Base-by-base conservation (phyloP, 53 echinoderm and acorn worm genomes). In the Henricia sp. region DNA sequence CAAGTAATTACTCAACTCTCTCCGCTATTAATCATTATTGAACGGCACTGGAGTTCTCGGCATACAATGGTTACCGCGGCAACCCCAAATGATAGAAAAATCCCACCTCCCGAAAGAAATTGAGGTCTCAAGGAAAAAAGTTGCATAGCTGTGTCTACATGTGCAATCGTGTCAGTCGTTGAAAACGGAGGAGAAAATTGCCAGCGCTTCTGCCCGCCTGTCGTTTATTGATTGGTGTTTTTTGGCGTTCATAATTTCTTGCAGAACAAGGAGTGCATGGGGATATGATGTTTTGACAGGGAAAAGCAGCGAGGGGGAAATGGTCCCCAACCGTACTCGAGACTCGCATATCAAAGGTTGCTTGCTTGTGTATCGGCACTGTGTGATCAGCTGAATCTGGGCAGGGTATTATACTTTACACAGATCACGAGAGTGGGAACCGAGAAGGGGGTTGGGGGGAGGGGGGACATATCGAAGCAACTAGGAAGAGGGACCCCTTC, bases 1-100 rank as follows among this genome's bases (percentile, higher is more conserved):
- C 80, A 64, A 63, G 80, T 80, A 80, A 80, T 80, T 80, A 80
- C 80, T 80, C 80, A 80, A 80, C 80, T 80, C 80, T 80, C 80
- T 80, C 80, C 64, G 20, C 80, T 80, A 80, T 80, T 80, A 80
- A 80, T 80, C 80, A 80, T 80, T 80, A 80, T 80, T 80, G 80
- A 80, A 80, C 80, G 23, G 64, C 65, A 80, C 80, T 80, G 80
- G 63, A 80, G 80, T 80, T 64, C 80, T 80, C 58, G 34, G 80
- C 80, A 80, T 33, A 80, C 80, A 80, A 80, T 80, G 80, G 80
- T 80, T 80, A 80, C 80, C 64, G 28, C 17, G 80, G 80, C 80
- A 80, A 80, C 80, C 63, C 80, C n/a, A 76, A 80, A 80, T 80
- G 80, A 80, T 80, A 80, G 44, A 80, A 80, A 80, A 80, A 57